Evolutionary conservation across 2,113 vertebrate genomes (phyloP).

Genomic region (Gambusia affinis): DNA sequence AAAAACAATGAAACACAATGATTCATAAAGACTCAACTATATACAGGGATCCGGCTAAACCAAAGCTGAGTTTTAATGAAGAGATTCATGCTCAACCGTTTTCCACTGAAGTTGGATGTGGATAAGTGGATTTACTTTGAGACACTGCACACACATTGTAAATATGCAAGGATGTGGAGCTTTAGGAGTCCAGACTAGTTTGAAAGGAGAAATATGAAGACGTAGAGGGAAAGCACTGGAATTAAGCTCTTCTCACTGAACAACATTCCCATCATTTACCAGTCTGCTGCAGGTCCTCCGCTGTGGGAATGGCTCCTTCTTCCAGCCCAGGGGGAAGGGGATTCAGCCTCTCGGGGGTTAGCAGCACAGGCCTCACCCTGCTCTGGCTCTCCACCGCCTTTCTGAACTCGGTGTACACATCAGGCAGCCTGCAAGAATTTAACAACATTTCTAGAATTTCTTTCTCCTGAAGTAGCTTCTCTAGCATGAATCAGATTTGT

Average conservation of each 20-base stretch:
- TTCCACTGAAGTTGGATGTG: slow-evolving; percentile 14
- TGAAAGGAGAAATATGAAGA: neutral
- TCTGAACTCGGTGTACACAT: slow-evolving; percentile 86
- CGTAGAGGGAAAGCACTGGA: too few relatives aligned
- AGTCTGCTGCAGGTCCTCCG: slow-evolving; percentile 78
- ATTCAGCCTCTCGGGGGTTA: slow-evolving; percentile 69
- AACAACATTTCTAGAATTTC: neutral
- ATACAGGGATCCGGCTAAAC: slow-evolving; percentile 1
- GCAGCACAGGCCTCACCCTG: slow-evolving; percentile 74
- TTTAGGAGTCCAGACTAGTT: slow-evolving; percentile 13
- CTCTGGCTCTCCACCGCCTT: slow-evolving; percentile 76
- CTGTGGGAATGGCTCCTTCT: slow-evolving; percentile 78
- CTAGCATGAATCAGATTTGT: neutral
- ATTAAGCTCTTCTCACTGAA: neutral
- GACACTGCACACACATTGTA: neutral
- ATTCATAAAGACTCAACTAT: slow-evolving; percentile 35
- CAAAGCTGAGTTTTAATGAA: slow-evolving; percentile 25
- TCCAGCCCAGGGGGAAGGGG: slow-evolving; percentile 79
- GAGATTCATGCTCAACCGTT: slow-evolving; percentile 40
- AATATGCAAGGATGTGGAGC: slow-evolving; percentile 7
- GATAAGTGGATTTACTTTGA: neutral
- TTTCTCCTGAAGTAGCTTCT: neutral
- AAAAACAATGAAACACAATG: neutral
- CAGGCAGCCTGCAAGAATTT: slow-evolving; percentile 76
- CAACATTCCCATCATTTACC: slow-evolving; percentile 55